Evolutionary conservation across 1,140 invertebrate genomes (phyloP).

Genomic region (Euglossa dilemma): DNA sequence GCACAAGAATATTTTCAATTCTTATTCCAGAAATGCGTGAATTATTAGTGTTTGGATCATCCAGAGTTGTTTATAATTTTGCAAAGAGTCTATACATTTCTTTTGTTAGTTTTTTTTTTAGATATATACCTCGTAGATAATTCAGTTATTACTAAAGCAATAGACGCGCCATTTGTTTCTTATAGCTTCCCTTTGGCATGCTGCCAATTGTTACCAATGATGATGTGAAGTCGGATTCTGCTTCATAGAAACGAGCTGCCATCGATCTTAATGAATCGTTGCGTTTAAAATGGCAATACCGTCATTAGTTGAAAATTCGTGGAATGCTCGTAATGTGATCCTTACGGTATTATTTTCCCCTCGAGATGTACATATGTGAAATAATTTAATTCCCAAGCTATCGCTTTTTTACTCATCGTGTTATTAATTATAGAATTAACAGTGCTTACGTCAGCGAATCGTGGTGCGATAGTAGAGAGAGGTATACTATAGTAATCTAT

Average conservation of each 20-base stretch:
- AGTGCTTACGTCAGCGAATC: background rate
- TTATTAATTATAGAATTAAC: background rate
- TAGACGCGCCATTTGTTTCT: conserved; percentile 17
- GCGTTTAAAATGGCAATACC: background rate
- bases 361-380: background rate
- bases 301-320: background rate
- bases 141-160: conserved; percentile 42
- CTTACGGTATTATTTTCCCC: background rate
- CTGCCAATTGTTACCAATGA: conserved; percentile 35
- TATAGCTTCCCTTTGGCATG: conserved; percentile 30
- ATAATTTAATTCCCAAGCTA: background rate
- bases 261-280: conserved; percentile 20
- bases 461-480: background rate
- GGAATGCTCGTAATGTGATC: background rate
- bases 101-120: background rate
- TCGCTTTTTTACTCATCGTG: background rate
- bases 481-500: no score
- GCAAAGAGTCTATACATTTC: background rate
- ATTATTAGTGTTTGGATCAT: background rate
- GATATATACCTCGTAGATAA: conserved; percentile 21
- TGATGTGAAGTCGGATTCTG: background rate
- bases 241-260: background rate
- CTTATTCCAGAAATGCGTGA: no score
- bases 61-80: background rate
- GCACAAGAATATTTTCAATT: no score